phyloP scores from a whole-genome alignment of 2,797 vertebrate genomes.

The Enteromius paludinosus region DNA sequence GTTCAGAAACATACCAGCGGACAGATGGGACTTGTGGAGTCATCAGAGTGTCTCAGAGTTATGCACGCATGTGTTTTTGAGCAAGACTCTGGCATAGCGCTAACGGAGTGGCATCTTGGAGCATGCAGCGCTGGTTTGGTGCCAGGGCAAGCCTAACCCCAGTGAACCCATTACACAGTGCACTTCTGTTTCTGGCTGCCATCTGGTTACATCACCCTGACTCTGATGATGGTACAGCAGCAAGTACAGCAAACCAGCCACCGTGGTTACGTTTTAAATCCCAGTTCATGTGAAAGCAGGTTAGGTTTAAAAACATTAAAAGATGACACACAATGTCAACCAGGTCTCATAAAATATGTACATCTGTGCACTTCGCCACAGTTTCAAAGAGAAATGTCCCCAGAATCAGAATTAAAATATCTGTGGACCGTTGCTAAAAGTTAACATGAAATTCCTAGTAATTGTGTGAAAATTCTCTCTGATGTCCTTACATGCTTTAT shows the following conservation, averaged over 20 bases:
- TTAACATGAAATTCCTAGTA: too few species aligned
- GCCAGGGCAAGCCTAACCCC: constrained; percentile 54
- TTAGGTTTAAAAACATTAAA: background rate
- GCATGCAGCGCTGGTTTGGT: constrained; percentile 20
- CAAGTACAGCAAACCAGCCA: background rate
- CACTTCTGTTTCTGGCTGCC: constrained; percentile 51
- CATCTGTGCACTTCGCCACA: too few species aligned
- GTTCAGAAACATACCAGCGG: background rate
- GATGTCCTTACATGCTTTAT: too few species aligned
- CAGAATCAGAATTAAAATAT: too few species aligned
- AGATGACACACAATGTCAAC: too few species aligned
- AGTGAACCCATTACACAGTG: constrained; percentile 47
- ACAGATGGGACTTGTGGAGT: background rate
- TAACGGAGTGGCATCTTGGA: constrained; percentile 5
- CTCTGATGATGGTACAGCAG: constrained; percentile 12
- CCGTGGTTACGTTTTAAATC: background rate
- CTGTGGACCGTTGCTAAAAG: too few species aligned
- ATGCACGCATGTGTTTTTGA: background rate
- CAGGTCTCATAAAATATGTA: too few species aligned
- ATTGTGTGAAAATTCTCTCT: too few species aligned
- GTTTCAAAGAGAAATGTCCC: too few species aligned
- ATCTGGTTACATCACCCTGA: constrained; percentile 29
- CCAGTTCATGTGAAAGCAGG: background rate
- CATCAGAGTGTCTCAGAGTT: background rate
- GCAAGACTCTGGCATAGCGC: constrained; percentile 1